phyloP scores from a whole-genome alignment of 2,888 invertebrate species.

The Drosophila fungiperda region DNA sequence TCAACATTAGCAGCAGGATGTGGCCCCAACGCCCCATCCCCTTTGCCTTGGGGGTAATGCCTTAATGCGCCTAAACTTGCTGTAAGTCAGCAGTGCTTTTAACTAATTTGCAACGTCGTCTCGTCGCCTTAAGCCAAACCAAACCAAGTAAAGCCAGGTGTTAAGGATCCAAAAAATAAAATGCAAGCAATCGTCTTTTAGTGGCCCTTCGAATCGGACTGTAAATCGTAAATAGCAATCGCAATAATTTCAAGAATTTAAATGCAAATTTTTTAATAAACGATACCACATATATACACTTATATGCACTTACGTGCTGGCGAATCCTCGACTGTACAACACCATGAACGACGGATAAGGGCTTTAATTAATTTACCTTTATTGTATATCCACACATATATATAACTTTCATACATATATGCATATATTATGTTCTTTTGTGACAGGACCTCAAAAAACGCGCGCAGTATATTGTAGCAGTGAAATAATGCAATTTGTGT shows the following conservation, averaged over 20 bases:
- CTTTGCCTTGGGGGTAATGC: constrained; percentile 57
- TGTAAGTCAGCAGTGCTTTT: constrained; percentile 71
- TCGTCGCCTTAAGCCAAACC: constrained; percentile 32
- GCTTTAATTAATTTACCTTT: constrained; percentile 57
- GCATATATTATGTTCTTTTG: constrained; percentile 54
- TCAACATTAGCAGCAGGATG: constrained; percentile 36
- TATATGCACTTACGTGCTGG: constrained; percentile 7
- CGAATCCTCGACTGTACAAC: constrained; percentile 32
- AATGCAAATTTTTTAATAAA: constrained; percentile 64
- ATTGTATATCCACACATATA: constrained; percentile 8
- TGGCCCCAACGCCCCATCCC: constrained; percentile 5
- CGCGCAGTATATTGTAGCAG: constrained; percentile 66
- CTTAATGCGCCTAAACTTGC: constrained; percentile 73
- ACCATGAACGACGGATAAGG: constrained; percentile 34
- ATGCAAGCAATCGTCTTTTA: constrained; percentile 57
- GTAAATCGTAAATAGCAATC: constrained; percentile 39
- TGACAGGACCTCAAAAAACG: constrained; percentile 41
- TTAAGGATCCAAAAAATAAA: constrained; percentile 26
- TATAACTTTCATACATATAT: constrained; percentile 26
- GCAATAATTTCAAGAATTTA: constrained; percentile 42
- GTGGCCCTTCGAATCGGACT: constrained; percentile 54
- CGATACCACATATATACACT: constrained; percentile 30
- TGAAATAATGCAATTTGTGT: constrained; percentile 77
- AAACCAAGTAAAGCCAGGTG: constrained; percentile 37
- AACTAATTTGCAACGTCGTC: constrained; percentile 62